phyloP scores from a whole-genome alignment of 2,797 vertebrate genomes.

The Myotis pilosus region DNA sequence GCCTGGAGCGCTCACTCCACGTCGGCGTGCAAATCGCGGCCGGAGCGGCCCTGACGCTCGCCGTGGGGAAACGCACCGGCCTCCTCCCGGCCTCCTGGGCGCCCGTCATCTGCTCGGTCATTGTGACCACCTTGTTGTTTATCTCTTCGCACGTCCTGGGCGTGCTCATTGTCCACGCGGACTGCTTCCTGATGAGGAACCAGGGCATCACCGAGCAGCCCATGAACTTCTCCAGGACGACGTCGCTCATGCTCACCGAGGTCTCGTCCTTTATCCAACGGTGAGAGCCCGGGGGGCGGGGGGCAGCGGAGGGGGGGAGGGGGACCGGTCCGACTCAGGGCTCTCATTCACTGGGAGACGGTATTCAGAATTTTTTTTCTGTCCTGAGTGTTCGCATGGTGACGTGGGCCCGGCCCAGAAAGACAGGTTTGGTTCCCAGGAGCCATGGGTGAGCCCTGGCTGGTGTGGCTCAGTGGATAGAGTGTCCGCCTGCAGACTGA shows the following conservation, averaged over 20 bases:
- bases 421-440: too few relatives aligned
- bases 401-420: too few relatives aligned
- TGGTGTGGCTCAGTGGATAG: too few relatives aligned
- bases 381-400: too few relatives aligned
- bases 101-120: conserved; percentile 65
- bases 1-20: conserved; percentile 75
- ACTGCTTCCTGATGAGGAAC: conserved; percentile 95
- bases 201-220: conserved; percentile 91
- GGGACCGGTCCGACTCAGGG: too few relatives aligned
- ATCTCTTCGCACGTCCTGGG: conserved; percentile 82
- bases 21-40: conserved; percentile 75
- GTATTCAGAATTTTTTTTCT: too few relatives aligned
- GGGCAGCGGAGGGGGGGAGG: too few relatives aligned
- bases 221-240: conserved; percentile 82
- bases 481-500: too few relatives aligned
- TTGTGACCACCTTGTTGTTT: conserved; percentile 74
- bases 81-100: conserved; percentile 78
- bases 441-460: too few relatives aligned
- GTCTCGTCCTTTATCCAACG: conserved; percentile 88
- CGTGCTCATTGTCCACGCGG: conserved; percentile 85
- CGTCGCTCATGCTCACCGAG: conserved; percentile 85
- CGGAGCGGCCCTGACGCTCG: conserved; percentile 82
- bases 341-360: too few relatives aligned
- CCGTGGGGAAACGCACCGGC: conserved; percentile 70
- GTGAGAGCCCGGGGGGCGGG: conserved; percentile 71